Conservation (phyloP, 2,888 invertebrate genomes). For the Taphrorychus bicolor region DNA sequence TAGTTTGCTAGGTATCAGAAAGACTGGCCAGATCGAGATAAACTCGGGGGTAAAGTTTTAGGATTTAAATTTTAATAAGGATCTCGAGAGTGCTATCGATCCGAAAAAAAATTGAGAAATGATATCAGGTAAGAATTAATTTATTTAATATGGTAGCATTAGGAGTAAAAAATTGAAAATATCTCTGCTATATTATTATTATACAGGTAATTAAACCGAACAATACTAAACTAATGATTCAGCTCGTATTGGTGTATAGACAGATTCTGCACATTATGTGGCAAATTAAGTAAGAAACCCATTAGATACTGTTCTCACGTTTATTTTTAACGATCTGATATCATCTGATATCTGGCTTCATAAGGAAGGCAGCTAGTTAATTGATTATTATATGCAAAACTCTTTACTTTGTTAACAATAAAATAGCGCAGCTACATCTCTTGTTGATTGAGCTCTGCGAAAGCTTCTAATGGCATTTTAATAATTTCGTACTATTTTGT, state of each 20-base stretch:
- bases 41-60: no score
- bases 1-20: no score
- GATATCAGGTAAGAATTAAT: not conserved
- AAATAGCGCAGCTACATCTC: not conserved
- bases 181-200: no score
- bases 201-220: not conserved
- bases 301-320: not conserved
- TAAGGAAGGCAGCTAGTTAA: not conserved
- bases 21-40: not conserved
- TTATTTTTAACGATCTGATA: conserved; percentile 19
- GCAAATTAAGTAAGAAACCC: not conserved
- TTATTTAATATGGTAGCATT: no score
- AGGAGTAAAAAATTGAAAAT: no score
- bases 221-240: not conserved
- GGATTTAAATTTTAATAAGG: not conserved
- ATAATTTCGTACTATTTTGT: no score
- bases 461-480: no score
- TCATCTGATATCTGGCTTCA: conserved; percentile 10
- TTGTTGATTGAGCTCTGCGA: not conserved
- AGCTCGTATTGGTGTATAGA: not conserved
- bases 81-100: not conserved
- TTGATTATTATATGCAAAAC: not conserved
- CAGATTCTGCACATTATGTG: not conserved
- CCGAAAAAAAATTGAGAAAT: not conserved
- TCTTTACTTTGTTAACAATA: not conserved